These are phyloP conservation scores for Plebejus argus DNA, from an alignment of 2,888 invertebrate genomes.

Conservation along the genomic window DNA sequence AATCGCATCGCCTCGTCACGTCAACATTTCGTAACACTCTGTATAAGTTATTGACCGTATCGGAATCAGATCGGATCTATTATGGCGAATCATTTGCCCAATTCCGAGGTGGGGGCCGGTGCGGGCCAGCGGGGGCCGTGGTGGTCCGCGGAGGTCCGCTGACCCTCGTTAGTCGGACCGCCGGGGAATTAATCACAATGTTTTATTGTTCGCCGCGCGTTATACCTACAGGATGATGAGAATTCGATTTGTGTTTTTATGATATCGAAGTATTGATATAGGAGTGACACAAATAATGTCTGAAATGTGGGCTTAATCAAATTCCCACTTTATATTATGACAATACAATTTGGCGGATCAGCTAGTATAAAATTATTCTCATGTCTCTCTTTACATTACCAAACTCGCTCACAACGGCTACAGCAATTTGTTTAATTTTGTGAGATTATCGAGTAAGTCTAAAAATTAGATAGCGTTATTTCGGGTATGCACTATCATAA, in stretches of 20 bases:
- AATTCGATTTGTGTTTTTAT: neutral
- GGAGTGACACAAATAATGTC: too few relatives aligned
- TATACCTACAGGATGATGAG: slow-evolving; percentile 45
- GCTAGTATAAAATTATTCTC: too few relatives aligned
- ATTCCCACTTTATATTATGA: too few relatives aligned
- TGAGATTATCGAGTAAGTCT: too few relatives aligned
- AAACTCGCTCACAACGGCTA: too few relatives aligned
- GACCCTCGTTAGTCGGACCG: slow-evolving; percentile 72
- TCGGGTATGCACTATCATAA: too few relatives aligned
- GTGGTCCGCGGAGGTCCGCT: slow-evolving; percentile 37
- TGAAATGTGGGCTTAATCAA: too few relatives aligned
- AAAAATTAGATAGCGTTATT: too few relatives aligned
- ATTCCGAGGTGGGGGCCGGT: slow-evolving; percentile 50
- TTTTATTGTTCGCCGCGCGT: slow-evolving; percentile 71
- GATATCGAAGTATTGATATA: too few relatives aligned
- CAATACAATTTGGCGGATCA: too few relatives aligned
- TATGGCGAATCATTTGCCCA: slow-evolving; percentile 26
- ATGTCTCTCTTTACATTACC: too few relatives aligned
- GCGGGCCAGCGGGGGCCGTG: slow-evolving; percentile 16
- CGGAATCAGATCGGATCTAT: slow-evolving; percentile 8
- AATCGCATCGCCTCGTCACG: neutral
- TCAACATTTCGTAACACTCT: neutral
- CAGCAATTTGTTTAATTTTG: too few relatives aligned
- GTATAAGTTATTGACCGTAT: slow-evolving; percentile 3
- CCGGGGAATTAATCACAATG: slow-evolving; percentile 72